Evolutionary conservation across 2,113 vertebrate genomes (phyloP).

Genomic region (Entelurus aequoreus): DNA sequence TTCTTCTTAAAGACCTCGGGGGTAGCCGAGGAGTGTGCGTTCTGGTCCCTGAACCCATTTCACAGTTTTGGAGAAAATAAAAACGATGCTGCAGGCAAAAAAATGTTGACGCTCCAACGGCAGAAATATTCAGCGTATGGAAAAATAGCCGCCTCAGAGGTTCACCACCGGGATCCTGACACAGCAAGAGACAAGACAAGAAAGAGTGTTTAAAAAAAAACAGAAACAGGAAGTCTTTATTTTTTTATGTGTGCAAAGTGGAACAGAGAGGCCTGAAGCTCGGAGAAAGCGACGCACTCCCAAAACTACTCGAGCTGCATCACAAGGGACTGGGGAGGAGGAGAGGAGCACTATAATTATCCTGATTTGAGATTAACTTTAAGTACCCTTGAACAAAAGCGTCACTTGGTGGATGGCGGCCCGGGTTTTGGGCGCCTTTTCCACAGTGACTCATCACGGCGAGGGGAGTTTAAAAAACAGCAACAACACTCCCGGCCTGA

Average conservation of each 20-base stretch:
- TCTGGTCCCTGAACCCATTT: conserved; percentile 62
- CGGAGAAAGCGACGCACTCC: conserved; percentile 18
- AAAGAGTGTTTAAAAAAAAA: conserved; percentile 9
- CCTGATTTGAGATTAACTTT: conserved; percentile 73
- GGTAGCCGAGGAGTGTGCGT: conserved; percentile 44
- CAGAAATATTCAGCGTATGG: conserved; percentile 59
- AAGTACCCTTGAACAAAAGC: conserved; percentile 65
- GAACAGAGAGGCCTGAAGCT: conserved; percentile 43
- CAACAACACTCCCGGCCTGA: conserved; percentile 42
- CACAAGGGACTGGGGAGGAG: conserved; percentile 31
- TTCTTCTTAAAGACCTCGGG: conserved; percentile 32
- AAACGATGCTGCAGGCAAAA: conserved; percentile 12
- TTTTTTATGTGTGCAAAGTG: conserved; percentile 11
- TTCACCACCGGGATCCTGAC: conserved; percentile 78
- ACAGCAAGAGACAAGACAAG: conserved; percentile 51
- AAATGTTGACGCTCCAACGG: not conserved
- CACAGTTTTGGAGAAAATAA: conserved; percentile 64
- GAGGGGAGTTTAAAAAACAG: conserved; percentile 40
- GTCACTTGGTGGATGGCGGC: conserved; percentile 53
- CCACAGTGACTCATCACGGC: conserved; percentile 55
- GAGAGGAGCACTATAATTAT: conserved; percentile 64
- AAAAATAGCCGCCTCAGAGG: conserved; percentile 69
- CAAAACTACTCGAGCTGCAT: conserved; percentile 39
- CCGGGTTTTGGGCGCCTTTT: conserved; percentile 21
- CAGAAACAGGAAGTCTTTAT: not conserved